A percentile compares a stretch with the other conserved stretches of the same genome.
phyloP scores from a whole-genome alignment of 2,797 vertebrate species.

The Sebastes miniatus region DNA sequence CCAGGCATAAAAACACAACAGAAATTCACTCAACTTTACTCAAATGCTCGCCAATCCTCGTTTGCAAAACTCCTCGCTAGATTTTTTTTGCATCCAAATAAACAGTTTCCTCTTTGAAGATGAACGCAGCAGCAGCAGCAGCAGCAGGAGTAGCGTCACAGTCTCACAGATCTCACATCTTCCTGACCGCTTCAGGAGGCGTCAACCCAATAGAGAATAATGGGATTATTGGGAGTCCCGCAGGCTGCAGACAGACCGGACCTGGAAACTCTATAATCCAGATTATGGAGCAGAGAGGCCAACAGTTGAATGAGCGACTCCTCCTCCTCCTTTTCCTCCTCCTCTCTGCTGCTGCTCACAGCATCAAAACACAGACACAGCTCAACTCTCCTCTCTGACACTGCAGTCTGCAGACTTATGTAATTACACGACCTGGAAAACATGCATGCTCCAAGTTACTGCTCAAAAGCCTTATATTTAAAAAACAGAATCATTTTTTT shows the following conservation, averaged over 20 bases:
- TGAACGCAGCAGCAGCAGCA: neutral
- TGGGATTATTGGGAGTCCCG: constrained; percentile 63
- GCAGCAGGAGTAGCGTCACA: neutral
- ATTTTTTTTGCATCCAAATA: neutral
- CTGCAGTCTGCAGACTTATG: constrained; percentile 65
- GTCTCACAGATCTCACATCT: neutral
- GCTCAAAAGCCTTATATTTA: neutral
- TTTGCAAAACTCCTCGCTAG: neutral
- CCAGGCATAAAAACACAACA: neutral
- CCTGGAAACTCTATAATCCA: constrained; percentile 66
- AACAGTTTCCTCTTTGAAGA: neutral
- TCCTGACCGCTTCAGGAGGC: constrained; percentile 7
- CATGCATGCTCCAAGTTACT: neutral
- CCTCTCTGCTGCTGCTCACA: constrained; percentile 34
- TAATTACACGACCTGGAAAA: constrained; percentile 44
- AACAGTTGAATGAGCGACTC: constrained; percentile 25
- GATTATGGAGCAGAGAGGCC: constrained; percentile 61
- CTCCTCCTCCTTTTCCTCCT: constrained; percentile 11
- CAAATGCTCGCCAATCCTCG: neutral
- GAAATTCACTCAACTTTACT: constrained; percentile 29
- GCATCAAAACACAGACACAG: constrained; percentile 45
- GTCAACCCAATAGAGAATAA: constrained; percentile 43
- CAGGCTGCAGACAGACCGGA: constrained; percentile 41
- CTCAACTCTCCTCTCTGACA: constrained; percentile 21
- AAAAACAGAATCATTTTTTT: neutral